Evolutionary conservation across 2,113 vertebrate species (phyloP).

Genomic region (Penelope pileata): DNA sequence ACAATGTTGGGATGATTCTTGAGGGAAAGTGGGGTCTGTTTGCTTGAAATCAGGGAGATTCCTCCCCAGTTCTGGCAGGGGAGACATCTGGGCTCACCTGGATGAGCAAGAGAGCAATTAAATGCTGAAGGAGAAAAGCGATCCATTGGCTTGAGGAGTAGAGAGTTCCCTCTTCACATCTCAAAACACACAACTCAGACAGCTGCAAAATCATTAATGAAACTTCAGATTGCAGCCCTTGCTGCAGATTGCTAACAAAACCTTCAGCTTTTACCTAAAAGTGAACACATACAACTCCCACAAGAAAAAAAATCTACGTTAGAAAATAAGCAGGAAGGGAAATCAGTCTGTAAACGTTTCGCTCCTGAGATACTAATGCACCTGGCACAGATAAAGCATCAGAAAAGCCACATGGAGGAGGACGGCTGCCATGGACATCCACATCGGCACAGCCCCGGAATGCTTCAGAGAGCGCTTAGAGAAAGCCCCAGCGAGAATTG

Average conservation of each 20-base stretch:
- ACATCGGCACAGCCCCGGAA: background rate
- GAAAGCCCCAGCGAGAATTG: background rate
- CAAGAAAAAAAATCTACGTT: background rate
- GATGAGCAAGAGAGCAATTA: background rate
- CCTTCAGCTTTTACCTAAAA: background rate
- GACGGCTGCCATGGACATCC: background rate
- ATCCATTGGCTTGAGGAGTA: background rate
- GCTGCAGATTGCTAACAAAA: background rate
- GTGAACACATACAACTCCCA: background rate
- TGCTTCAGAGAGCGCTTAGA: background rate
- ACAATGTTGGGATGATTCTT: background rate
- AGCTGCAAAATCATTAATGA: background rate
- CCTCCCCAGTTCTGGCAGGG: background rate
- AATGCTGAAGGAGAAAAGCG: background rate
- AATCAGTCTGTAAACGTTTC: background rate
- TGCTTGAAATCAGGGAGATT: background rate
- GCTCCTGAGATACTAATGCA: background rate
- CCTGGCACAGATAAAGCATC: background rate
- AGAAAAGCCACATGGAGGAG: background rate
- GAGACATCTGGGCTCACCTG: background rate
- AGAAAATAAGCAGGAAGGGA: background rate
- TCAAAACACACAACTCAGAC: background rate
- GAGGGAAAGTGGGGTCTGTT: background rate
- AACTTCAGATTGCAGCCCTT: background rate
- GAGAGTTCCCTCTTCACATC: background rate